These are phyloP conservation scores for Lagocephalus sceleratus DNA, from an alignment of 2,797 vertebrate species.

Conservation along the genomic window DNA sequence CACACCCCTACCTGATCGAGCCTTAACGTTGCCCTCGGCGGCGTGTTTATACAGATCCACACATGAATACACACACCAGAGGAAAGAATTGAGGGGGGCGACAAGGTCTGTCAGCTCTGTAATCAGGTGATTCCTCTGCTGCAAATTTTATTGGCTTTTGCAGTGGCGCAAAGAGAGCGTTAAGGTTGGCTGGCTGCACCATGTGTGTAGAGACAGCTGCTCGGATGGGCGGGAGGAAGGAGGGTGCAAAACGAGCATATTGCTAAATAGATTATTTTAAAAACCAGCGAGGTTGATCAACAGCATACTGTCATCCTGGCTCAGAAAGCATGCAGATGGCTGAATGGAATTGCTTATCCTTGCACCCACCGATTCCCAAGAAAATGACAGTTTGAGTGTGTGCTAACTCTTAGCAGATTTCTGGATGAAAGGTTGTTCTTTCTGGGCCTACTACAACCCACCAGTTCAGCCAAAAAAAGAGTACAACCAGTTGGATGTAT, in stretches of 20 bases:
- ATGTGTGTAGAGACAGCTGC: conserved; percentile 66
- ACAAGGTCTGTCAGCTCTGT: conserved; percentile 36
- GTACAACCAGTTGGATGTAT: too few species aligned
- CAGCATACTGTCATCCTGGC: conserved; percentile 54
- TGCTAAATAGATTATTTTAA: conserved; percentile 61
- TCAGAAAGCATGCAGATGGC: conserved; percentile 37
- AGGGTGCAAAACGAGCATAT: conserved; percentile 48
- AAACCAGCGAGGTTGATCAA: conserved; percentile 54
- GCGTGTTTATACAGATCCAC: conserved; percentile 51
- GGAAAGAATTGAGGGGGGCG: conserved; percentile 10
- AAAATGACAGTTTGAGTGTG: conserved; percentile 5
- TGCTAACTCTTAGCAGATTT: neutral
- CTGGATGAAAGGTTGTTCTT: too few species aligned
- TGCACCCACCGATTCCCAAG: conserved; percentile 2
- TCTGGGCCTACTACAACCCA: too few species aligned
- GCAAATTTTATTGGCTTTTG: conserved; percentile 75
- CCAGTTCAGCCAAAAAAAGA: too few species aligned
- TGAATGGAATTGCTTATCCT: conserved; percentile 21
- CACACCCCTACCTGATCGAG: conserved; percentile 61
- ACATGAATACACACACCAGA: conserved; percentile 49
- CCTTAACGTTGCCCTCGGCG: conserved; percentile 59
- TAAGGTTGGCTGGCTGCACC: conserved; percentile 66
- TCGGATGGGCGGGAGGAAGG: conserved; percentile 44
- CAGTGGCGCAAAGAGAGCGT: conserved; percentile 67
- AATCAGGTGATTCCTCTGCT: conserved; percentile 66